A percentile compares a stretch with the other conserved stretches of the same genome.
These are phyloP conservation scores for Enteromius radiatus DNA, from an alignment of 2,797 vertebrate species.

Conservation along the genomic window DNA sequence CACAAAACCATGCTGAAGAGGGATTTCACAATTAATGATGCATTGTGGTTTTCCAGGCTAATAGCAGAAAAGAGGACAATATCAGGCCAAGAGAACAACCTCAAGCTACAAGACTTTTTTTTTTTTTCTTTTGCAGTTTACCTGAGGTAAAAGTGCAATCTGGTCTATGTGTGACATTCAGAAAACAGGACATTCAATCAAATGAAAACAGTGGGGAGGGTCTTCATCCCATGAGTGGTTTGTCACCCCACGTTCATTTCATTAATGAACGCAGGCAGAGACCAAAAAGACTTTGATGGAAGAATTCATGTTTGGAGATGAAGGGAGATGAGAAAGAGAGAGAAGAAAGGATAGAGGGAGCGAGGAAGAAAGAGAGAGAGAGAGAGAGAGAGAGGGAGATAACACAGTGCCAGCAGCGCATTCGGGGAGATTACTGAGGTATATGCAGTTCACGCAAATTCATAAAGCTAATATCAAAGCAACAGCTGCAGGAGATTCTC, in stretches of 20 bases:
- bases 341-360: constrained; percentile 12
- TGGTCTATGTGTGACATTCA: constrained; percentile 18
- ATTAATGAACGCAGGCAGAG: constrained; percentile 44
- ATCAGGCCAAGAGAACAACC: constrained; percentile 7
- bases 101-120: not conserved
- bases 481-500: constrained; percentile 72
- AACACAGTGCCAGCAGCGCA: constrained; percentile 48
- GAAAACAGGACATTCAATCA: constrained; percentile 62
- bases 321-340: not conserved
- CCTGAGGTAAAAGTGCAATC: constrained; percentile 40
- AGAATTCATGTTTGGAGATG: constrained; percentile 67
- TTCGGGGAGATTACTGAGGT: constrained; percentile 68
- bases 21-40: constrained; percentile 35
- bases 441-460: constrained; percentile 69
- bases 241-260: constrained; percentile 55
- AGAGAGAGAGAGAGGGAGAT: constrained; percentile 22
- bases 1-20: not conserved
- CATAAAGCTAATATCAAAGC: constrained; percentile 79
- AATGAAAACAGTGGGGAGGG: constrained; percentile 54
- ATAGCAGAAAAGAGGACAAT: not conserved
- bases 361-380: constrained; percentile 25
- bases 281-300: constrained; percentile 54
- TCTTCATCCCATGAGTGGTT: constrained; percentile 35
- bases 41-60: not conserved
- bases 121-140: constrained; percentile 7